A percentile compares a stretch with the other conserved stretches of the same genome.
phyloP scores from a whole-genome alignment of 2,113 vertebrate genomes.

The Osmerus eperlanus region DNA sequence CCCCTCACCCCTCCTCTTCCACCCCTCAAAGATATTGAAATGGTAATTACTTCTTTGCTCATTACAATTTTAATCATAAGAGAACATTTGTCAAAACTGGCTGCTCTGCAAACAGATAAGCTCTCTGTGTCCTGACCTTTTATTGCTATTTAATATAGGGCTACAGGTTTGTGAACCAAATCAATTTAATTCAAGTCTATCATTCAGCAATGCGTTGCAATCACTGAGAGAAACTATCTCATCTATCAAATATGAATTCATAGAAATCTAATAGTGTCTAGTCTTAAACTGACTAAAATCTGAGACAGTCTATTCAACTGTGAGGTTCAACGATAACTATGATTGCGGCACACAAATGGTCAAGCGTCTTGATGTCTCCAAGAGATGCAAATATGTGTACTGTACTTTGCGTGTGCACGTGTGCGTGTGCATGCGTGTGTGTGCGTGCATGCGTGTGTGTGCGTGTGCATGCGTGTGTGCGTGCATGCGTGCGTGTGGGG shows the following conservation, averaged over 20 bases:
- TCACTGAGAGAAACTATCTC: too few relatives aligned
- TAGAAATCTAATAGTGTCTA: too few relatives aligned
- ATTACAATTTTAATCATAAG: slow-evolving; percentile 73
- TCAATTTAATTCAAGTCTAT: too few relatives aligned
- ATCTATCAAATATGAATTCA: too few relatives aligned
- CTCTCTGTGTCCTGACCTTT: slow-evolving; percentile 72
- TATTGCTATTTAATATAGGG: background rate
- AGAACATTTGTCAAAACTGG: slow-evolving; percentile 69
- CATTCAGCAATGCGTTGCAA: too few relatives aligned
- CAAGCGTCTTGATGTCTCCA: slow-evolving; percentile 56
- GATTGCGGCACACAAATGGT: slow-evolving; percentile 45
- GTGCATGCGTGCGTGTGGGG: too few relatives aligned
- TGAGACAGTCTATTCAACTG: slow-evolving; percentile 51
- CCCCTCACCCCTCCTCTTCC: slow-evolving; percentile 48
- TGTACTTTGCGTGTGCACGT: slow-evolving; percentile 20
- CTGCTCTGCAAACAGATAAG: slow-evolving; percentile 67
- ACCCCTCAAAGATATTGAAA: slow-evolving; percentile 67
- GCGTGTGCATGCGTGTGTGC: too few relatives aligned
- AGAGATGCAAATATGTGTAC: slow-evolving; percentile 58
- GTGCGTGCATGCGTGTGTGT: too few relatives aligned
- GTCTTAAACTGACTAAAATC: too few relatives aligned
- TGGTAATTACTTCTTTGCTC: slow-evolving; percentile 74
- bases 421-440: slow-evolving; percentile 9
- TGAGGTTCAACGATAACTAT: slow-evolving; percentile 48
- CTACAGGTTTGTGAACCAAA: too few relatives aligned